Conservation (phyloP, 2,888 invertebrate genomes). For the Cotesia congregata region DNA sequence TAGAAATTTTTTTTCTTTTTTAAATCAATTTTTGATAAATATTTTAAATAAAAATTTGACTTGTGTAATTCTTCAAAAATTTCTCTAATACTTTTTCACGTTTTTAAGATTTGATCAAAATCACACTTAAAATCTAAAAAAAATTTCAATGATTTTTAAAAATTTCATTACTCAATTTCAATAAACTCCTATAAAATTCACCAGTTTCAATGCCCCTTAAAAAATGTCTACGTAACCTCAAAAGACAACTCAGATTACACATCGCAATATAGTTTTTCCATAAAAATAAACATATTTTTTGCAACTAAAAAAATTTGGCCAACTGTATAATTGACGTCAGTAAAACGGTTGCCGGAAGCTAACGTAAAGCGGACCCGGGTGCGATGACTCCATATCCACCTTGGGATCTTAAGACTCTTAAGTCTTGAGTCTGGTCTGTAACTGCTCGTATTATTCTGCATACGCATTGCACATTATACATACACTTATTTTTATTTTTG, state of each 20-base stretch:
- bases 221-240: background rate
- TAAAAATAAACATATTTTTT: background rate
- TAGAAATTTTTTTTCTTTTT: no score
- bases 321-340: conserved; percentile 14
- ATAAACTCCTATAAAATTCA: no score
- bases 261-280: background rate
- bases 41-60: no score
- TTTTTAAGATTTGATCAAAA: no score
- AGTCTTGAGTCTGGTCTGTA: conserved; percentile 34
- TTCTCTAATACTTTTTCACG: no score
- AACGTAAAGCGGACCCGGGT: conserved; percentile 50
- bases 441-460: conserved; percentile 40
- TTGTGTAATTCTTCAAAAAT: no score
- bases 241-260: no score
- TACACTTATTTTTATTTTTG: conserved; percentile 32
- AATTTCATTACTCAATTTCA: no score
- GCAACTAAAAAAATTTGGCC: background rate
- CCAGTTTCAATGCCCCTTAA: background rate
- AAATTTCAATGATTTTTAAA: no score
- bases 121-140: no score
- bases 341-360: conserved; percentile 44
- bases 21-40: no score
- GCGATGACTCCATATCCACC: conserved; percentile 61
- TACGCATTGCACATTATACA: conserved; percentile 21
- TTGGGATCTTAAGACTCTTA: conserved; percentile 45